phyloP scores from a whole-genome alignment of 2,888 invertebrate species.

The Plemyria rubiginata region DNA sequence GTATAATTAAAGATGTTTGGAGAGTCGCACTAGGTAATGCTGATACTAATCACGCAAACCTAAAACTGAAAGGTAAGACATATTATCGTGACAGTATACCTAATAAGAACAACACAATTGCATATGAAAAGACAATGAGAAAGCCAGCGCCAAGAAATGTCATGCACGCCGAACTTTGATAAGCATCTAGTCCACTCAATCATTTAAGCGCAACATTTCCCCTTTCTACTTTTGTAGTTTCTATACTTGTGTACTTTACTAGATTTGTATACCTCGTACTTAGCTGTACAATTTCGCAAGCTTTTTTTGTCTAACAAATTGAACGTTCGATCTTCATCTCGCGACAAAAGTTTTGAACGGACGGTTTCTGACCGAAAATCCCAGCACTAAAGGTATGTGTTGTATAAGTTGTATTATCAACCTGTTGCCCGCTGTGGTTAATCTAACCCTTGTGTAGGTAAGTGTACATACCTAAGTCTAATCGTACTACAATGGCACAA shows the following conservation, averaged over 20 bases:
- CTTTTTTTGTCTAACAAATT: too few relatives aligned
- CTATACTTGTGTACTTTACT: background rate
- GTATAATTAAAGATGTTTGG: too few relatives aligned
- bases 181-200: slow-evolving; percentile 20
- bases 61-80: background rate
- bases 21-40: too few relatives aligned
- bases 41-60: background rate
- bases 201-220: slow-evolving; percentile 14
- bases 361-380: too few relatives aligned
- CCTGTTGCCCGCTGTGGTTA: background rate
- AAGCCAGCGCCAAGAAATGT: slow-evolving; percentile 13
- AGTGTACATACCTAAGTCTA: background rate
- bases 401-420: background rate
- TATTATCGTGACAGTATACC: background rate
- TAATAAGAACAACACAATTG: background rate
- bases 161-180: slow-evolving; percentile 16
- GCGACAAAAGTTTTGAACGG: too few relatives aligned
- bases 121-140: slow-evolving; percentile 16
- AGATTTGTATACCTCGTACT: too few relatives aligned
- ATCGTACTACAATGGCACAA: background rate
- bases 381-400: too few relatives aligned
- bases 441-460: background rate
- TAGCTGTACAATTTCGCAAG: too few relatives aligned
- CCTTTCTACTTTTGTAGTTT: slow-evolving; percentile 9
- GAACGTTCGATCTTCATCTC: too few relatives aligned